phyloP scores from a whole-genome alignment of 2,888 invertebrate species.

The Poecilus cupreus region DNA sequence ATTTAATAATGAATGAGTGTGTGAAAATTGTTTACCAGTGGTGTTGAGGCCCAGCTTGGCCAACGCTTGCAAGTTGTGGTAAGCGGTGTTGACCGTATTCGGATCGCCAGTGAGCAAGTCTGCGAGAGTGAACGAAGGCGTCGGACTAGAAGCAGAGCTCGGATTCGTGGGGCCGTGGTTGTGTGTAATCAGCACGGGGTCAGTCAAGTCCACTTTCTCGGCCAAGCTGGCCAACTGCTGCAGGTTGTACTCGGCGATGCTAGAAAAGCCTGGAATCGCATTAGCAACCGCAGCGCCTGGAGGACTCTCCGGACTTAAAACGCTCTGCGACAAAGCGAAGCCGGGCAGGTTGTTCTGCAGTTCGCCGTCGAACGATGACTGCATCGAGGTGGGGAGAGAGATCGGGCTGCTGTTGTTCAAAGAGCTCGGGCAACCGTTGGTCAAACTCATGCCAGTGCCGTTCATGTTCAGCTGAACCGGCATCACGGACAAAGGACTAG shows the following conservation, averaged over 20 bases:
- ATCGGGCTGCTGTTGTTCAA: constrained; percentile 82
- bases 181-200: constrained; percentile 63
- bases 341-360: constrained; percentile 71
- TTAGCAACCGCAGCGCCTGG: constrained; percentile 72
- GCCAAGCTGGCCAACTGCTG: constrained; percentile 89
- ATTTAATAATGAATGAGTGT: neutral
- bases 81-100: constrained; percentile 82
- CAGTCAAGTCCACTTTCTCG: constrained; percentile 74
- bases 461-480: constrained; percentile 69
- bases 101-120: constrained; percentile 85
- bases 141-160: constrained; percentile 70
- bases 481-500: constrained; percentile 73
- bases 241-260: constrained; percentile 90
- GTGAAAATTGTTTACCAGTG: constrained; percentile 74
- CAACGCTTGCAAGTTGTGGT: constrained; percentile 91
- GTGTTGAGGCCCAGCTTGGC: constrained; percentile 87
- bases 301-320: constrained; percentile 65
- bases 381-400: constrained; percentile 81
- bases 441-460: constrained; percentile 64
- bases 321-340: constrained; percentile 67
- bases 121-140: constrained; percentile 83
- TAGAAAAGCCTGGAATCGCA: constrained; percentile 76
- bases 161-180: constrained; percentile 62
- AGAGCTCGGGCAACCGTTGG: constrained; percentile 73
- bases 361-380: constrained; percentile 87